Evolutionary conservation across 2,888 invertebrate species (phyloP).

Genomic region (Patella pellucida): DNA sequence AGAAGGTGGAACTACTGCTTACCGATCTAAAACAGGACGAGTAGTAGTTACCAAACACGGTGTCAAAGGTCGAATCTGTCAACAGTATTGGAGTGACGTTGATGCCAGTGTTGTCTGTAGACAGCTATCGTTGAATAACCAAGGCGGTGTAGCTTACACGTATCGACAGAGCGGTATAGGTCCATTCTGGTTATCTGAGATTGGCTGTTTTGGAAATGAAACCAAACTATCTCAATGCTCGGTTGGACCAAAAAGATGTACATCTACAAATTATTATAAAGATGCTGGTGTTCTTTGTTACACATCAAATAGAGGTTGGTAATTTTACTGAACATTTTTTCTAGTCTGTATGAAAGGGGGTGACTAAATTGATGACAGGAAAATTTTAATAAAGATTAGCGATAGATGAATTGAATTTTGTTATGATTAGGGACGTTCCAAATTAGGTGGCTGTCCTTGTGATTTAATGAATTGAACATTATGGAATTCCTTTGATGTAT

Average conservation of each 20-base stretch:
- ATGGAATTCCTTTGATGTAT: too few species aligned
- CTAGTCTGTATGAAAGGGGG: too few species aligned
- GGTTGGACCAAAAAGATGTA: slow-evolving; percentile 46
- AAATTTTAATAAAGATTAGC: too few species aligned
- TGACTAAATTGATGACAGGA: too few species aligned
- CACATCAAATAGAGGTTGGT: slow-evolving; percentile 18
- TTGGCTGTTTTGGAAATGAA: slow-evolving; percentile 20
- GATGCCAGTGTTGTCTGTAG: slow-evolving; percentile 24
- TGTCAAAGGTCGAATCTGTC: slow-evolving; percentile 73
- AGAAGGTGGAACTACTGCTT: slow-evolving; percentile 38
- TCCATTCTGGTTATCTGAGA: slow-evolving; percentile 10
- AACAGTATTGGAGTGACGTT: neutral
- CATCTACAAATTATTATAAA: slow-evolving; percentile 46
- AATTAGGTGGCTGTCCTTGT: too few species aligned
- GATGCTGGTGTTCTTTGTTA: slow-evolving; percentile 51
- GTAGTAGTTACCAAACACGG: slow-evolving; percentile 80
- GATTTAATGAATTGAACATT: too few species aligned
- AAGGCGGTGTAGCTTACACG: slow-evolving; percentile 2
- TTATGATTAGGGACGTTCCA: too few species aligned
- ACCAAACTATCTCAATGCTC: slow-evolving; percentile 22
- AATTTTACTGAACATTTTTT: neutral
- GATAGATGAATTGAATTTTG: too few species aligned
- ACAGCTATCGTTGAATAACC: neutral
- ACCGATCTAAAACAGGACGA: slow-evolving; percentile 46
- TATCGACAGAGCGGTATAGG: neutral